Conservation (phyloP, 2,888 invertebrate species). For the Atherix ibis region DNA sequence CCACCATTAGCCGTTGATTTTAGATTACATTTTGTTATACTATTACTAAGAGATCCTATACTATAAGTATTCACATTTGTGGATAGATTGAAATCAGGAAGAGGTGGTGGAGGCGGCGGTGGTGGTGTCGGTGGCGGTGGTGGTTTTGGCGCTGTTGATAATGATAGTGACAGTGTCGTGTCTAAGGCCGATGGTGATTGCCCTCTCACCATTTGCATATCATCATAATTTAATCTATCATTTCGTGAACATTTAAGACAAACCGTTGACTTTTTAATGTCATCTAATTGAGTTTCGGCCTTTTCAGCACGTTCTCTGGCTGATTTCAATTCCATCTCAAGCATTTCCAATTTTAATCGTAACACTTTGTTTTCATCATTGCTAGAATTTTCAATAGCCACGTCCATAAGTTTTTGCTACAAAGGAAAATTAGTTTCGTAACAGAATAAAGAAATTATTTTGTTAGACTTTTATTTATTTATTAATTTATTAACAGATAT, state of each 20-base stretch:
- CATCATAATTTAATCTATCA: not conserved
- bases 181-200: not conserved
- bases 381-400: constrained; percentile 35
- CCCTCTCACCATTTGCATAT: too few relatives aligned
- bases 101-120: constrained; percentile 23
- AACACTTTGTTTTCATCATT: constrained; percentile 39
- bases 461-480: too few relatives aligned
- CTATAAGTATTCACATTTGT: too few relatives aligned
- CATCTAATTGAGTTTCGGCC: constrained; percentile 34
- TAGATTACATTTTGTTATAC: constrained; percentile 6
- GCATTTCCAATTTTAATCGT: constrained; percentile 39
- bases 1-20: not conserved
- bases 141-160: constrained; percentile 24
- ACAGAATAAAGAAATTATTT: not conserved
- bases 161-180: not conserved
- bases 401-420: constrained; percentile 38
- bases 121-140: constrained; percentile 27
- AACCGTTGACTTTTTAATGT: constrained; percentile 8
- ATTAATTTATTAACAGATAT: too few relatives aligned
- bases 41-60: constrained; percentile 7
- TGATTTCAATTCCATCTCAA: constrained; percentile 37
- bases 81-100: constrained; percentile 21
- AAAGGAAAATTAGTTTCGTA: constrained; percentile 13
- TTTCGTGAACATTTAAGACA: not conserved
- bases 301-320: constrained; percentile 36